A percentile compares a stretch with the other conserved stretches of the same genome.
phyloP scores from a whole-genome alignment of 2,113 vertebrate genomes.

The Mesembrinibis cayennensis region DNA sequence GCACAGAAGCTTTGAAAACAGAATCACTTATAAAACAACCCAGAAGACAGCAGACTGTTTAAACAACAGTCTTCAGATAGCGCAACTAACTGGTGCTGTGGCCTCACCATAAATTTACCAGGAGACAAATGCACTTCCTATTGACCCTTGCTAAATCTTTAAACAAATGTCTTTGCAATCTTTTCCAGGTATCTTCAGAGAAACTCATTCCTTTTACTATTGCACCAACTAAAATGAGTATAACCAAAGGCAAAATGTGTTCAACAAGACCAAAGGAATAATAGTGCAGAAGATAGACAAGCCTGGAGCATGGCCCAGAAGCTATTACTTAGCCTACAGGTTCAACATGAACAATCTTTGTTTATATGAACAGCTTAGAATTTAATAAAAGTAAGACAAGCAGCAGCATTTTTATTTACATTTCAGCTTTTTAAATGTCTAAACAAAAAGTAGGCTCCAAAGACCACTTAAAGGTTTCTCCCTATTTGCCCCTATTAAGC shows the following conservation, averaged over 20 bases:
- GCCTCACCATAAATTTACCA: slow-evolving; percentile 7
- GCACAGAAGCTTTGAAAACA: background rate
- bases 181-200: background rate
- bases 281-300: background rate
- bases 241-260: slow-evolving; percentile 23
- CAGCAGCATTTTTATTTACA: background rate
- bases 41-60: background rate
- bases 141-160: slow-evolving; percentile 4
- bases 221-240: background rate
- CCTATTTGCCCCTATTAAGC: background rate
- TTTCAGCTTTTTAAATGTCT: background rate
- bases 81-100: background rate
- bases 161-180: background rate
- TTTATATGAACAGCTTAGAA: background rate
- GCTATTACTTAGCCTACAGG: background rate
- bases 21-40: background rate
- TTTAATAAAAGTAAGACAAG: background rate
- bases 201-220: background rate
- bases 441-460: background rate
- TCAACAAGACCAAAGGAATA: background rate
- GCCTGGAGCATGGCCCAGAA: background rate
- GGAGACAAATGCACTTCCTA: background rate
- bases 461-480: background rate
- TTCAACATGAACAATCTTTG: background rate
- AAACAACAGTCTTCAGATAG: background rate